A percentile compares a stretch with the other conserved stretches of the same genome.
These are phyloP conservation scores for Lycopodina hypogea DNA, from an alignment of 37 sponge, comb jelly and placozoan species.

Conservation along the genomic window DNA sequence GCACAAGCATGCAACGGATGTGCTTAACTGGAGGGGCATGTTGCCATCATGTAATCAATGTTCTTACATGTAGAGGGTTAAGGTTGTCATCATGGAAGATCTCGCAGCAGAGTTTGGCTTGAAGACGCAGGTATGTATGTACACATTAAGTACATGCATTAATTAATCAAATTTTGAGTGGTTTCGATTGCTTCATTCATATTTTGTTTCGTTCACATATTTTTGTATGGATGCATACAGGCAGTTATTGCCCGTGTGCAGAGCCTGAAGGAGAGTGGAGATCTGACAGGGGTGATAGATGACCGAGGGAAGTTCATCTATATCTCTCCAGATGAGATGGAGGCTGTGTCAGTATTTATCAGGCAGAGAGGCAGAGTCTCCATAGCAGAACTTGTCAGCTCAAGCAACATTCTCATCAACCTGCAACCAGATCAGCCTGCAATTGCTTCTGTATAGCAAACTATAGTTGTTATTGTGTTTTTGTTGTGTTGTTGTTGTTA, in stretches of 20 bases:
- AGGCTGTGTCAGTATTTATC: conserved; percentile 81
- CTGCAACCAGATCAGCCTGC: conserved; percentile 30
- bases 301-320: conserved; percentile 96
- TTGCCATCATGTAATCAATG: neutral
- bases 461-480: too few relatives aligned
- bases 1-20: neutral
- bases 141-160: too few relatives aligned
- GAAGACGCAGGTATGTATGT: conserved; percentile 77
- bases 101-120: conserved; percentile 81
- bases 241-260: conserved; percentile 71
- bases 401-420: conserved; percentile 80
- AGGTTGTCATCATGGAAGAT: conserved; percentile 88
- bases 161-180: neutral
- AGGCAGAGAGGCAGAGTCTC: conserved; percentile 89
- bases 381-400: conserved; percentile 78
- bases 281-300: conserved; percentile 85
- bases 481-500: too few relatives aligned
- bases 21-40: neutral
- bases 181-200: too few relatives aligned
- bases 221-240: too few relatives aligned
- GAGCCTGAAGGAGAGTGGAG: conserved; percentile 52
- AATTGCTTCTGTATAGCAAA: neutral
- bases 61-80: conserved; percentile 30
- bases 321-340: conserved; percentile 83
- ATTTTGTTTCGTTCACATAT: too few relatives aligned